Percentiles rank a stretch among this genome's conserved stretches.
phyloP scores from a whole-genome alignment of 2,113 vertebrate genomes.

The Ondatra zibethicus region DNA sequence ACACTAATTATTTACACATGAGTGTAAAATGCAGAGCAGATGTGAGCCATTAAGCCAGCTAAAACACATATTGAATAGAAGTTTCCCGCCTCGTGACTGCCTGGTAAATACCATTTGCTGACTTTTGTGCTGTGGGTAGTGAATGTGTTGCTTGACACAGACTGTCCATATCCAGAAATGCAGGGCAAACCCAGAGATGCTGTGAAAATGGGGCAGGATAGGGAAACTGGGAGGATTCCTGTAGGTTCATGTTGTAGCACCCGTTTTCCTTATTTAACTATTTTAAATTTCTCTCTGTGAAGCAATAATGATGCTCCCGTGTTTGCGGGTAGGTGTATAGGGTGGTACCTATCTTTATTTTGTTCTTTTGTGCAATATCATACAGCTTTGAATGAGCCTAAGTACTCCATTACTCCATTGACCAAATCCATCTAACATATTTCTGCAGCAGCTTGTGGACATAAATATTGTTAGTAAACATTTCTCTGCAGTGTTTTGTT shows the following conservation, averaged over 20 bases:
- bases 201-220: neutral
- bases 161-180: neutral
- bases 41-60: neutral
- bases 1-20: neutral
- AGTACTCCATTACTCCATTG: neutral
- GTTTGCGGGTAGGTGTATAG: neutral
- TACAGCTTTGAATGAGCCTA: neutral
- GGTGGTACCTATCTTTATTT: neutral
- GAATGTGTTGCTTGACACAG: neutral
- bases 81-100: neutral
- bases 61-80: neutral
- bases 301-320: neutral
- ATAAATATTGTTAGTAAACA: neutral
- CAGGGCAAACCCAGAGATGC: neutral
- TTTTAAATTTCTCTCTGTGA: slow-evolving; percentile 1
- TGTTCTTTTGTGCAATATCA: neutral
- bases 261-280: neutral
- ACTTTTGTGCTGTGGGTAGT: neutral
- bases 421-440: neutral
- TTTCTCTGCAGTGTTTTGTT: no score
- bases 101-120: neutral
- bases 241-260: neutral
- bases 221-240: neutral
- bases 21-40: neutral
- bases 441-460: neutral